A percentile compares a stretch with the other conserved stretches of the same genome.
Evolutionary conservation across 2,888 invertebrate genomes (phyloP).

Genomic region (Dugesia japonica): DNA sequence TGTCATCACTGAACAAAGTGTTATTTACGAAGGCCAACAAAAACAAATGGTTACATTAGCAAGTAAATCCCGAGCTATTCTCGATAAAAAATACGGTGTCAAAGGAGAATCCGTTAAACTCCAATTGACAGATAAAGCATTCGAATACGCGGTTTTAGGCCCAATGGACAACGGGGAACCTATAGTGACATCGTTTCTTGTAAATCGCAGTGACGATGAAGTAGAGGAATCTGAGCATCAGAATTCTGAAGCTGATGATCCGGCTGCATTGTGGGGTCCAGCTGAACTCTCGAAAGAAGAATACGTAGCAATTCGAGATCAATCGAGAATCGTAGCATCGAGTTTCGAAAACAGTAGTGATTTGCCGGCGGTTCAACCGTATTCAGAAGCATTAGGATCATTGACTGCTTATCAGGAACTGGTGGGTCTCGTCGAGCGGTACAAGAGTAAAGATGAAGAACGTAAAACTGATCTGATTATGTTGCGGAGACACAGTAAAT

Average conservation of each 20-base stretch:
- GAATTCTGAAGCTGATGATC: not conserved
- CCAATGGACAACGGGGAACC: not conserved
- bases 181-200: not conserved
- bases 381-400: constrained; percentile 29
- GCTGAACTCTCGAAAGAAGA: too few species aligned
- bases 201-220: constrained; percentile 2
- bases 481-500: constrained; percentile 32
- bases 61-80: not conserved
- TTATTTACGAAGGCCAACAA: not conserved
- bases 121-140: not conserved
- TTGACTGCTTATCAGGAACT: constrained; percentile 33
- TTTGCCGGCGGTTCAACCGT: constrained; percentile 20
- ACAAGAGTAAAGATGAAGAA: constrained; percentile 27
- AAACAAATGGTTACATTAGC: not conserved
- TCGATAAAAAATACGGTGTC: not conserved
- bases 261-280: not conserved
- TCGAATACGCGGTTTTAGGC: not conserved
- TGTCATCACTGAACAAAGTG: not conserved
- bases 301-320: too few species aligned
- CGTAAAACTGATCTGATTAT: not conserved
- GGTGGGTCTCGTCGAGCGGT: constrained; percentile 26
- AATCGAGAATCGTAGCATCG: too few species aligned
- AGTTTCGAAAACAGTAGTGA: too few species aligned
- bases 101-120: not conserved
- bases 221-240: not conserved